These are phyloP conservation scores for Takifugu ocellatus DNA, from an alignment of 2,797 vertebrate species.

Conservation along the genomic window DNA sequence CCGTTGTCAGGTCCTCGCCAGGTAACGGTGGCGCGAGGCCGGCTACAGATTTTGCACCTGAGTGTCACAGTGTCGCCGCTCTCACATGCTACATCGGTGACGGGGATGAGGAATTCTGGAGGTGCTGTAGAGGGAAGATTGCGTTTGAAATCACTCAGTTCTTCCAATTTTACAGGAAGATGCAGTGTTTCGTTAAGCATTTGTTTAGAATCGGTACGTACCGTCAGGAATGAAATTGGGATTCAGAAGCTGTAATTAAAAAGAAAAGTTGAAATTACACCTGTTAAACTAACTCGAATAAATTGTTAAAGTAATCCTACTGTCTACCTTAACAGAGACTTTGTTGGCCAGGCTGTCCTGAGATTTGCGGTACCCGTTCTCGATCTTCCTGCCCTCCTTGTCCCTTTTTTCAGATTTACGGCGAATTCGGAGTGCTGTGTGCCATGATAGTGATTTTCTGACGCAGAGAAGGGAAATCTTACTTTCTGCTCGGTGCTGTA, in stretches of 20 bases:
- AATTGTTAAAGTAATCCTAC: not conserved
- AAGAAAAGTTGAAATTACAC: slow-evolving; percentile 8
- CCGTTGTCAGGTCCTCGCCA: slow-evolving; percentile 94
- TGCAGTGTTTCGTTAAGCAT: not conserved
- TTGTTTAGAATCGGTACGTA: slow-evolving; percentile 60
- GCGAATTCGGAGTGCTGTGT: slow-evolving; percentile 95
- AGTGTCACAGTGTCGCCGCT: slow-evolving; percentile 88
- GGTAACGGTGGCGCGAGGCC: slow-evolving; percentile 85
- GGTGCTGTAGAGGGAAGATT: slow-evolving; percentile 73
- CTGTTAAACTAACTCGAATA: slow-evolving; percentile 2
- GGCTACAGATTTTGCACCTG: slow-evolving; percentile 90
- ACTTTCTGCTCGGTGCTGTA: too few species aligned
- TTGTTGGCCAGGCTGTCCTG: slow-evolving; percentile 91
- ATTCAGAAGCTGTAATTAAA: slow-evolving; percentile 88
- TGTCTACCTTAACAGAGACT: slow-evolving; percentile 92
- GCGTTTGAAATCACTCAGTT: not conserved
- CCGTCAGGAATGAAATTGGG: slow-evolving; percentile 97
- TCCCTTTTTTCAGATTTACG: slow-evolving; percentile 98
- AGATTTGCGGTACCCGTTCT: slow-evolving; percentile 94
- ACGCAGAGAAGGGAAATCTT: not conserved
- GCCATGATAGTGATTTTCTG: slow-evolving; percentile 98
- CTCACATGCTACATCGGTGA: slow-evolving; percentile 89
- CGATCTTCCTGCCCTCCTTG: slow-evolving; percentile 92
- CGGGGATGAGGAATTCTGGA: slow-evolving; percentile 89
- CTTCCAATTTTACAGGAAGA: not conserved